phyloP scores from a whole-genome alignment of 2,888 invertebrate species.

The Drosophila atripex region DNA sequence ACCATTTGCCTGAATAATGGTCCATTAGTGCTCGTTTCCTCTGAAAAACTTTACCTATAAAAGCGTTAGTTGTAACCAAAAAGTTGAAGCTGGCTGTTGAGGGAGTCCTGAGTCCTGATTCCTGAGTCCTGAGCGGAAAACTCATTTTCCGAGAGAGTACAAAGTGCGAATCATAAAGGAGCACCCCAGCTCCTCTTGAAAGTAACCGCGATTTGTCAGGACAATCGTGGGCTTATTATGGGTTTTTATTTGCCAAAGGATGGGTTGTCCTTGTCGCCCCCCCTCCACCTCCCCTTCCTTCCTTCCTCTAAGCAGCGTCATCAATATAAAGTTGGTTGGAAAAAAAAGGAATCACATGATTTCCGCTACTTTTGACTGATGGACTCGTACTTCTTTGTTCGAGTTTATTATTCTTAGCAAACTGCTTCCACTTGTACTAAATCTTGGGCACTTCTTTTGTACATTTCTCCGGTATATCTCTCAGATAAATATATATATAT shows the following conservation, averaged over 20 bases:
- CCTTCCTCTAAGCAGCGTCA: constrained; percentile 27
- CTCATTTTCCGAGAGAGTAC: constrained; percentile 5
- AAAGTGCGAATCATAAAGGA: constrained; percentile 37
- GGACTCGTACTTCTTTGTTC: constrained; percentile 47
- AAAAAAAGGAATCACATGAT: constrained; percentile 22
- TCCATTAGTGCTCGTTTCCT: neutral
- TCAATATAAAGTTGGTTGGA: constrained; percentile 35
- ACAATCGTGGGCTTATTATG: constrained; percentile 25
- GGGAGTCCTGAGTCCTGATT: no score
- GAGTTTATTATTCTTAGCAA: constrained; percentile 66
- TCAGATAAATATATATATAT: no score
- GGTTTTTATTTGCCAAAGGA: neutral
- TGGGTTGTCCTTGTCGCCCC: neutral
- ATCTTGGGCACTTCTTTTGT: constrained; percentile 45
- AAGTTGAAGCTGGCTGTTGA: neutral
- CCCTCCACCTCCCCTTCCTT: no score
- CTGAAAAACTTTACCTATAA: constrained; percentile 10
- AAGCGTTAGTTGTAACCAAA: constrained; percentile 8
- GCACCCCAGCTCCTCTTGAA: neutral
- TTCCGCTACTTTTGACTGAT: constrained; percentile 49
- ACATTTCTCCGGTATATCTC: constrained; percentile 17
- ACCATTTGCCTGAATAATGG: neutral
- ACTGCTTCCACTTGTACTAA: constrained; percentile 45
- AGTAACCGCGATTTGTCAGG: constrained; percentile 37
- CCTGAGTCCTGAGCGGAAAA: no score